A percentile compares a stretch with the other conserved stretches of the same genome.
Evolutionary conservation across 2,113 vertebrate genomes (phyloP).

Genomic region (Egretta garzetta): DNA sequence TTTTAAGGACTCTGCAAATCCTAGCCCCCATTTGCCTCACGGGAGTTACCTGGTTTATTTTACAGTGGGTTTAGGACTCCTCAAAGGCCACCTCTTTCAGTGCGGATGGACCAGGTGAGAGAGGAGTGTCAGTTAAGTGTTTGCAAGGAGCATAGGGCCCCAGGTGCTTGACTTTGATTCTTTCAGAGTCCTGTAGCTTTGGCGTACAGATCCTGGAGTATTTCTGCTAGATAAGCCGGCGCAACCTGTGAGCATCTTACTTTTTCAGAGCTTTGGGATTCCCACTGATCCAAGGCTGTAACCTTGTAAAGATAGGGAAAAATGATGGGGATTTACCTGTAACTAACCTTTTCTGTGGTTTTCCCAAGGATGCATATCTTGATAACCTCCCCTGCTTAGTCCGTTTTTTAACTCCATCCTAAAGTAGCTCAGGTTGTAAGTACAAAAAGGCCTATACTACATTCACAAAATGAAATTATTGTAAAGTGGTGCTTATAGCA

Average conservation of each 20-base stretch:
- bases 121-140: not conserved
- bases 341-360: not conserved
- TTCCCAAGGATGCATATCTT: not conserved
- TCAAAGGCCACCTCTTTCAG: not conserved
- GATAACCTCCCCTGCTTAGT: not conserved
- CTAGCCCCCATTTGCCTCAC: not conserved
- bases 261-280: not conserved
- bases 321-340: not conserved
- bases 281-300: not conserved
- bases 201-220: not conserved
- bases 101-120: not conserved
- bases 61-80: not conserved
- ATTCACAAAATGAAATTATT: not conserved
- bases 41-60: not conserved
- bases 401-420: not conserved
- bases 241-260: not conserved
- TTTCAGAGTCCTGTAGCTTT: not conserved
- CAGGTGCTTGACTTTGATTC: rapidly evolving
- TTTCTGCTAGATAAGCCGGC: not conserved
- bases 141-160: not conserved
- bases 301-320: not conserved
- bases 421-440: not conserved
- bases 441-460: not conserved
- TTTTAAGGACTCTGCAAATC: not conserved
- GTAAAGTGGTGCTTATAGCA: not conserved